Evolutionary conservation across 2,113 vertebrate species (phyloP).

Genomic region (Theristicus caerulescens): DNA sequence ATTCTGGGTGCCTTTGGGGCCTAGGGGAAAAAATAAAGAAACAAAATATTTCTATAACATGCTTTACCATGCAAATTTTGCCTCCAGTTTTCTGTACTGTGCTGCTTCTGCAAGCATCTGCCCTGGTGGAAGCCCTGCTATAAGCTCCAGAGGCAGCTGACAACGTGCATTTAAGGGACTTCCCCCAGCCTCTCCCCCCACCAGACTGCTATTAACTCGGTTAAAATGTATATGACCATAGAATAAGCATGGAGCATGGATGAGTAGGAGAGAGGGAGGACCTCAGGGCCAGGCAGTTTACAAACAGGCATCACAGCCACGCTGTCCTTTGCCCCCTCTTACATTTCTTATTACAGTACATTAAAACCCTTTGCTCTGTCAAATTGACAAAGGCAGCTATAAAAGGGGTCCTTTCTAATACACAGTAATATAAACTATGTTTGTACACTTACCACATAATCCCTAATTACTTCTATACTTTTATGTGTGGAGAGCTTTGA

Average conservation of each 20-base stretch:
- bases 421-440: slow-evolving; percentile 60
- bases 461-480: slow-evolving; percentile 73
- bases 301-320: slow-evolving; percentile 42
- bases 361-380: slow-evolving; percentile 69
- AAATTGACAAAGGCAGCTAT: slow-evolving; percentile 66
- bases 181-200: background rate
- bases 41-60: background rate
- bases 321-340: slow-evolving; percentile 64
- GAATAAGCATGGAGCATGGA: background rate
- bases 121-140: background rate
- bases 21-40: background rate
- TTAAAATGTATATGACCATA: background rate
- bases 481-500: slow-evolving; percentile 68
- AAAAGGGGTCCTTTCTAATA: slow-evolving; percentile 64
- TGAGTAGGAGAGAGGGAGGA: slow-evolving; percentile 22
- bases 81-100: background rate
- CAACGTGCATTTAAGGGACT: slow-evolving; percentile 7
- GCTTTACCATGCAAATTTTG: background rate
- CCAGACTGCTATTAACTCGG: background rate
- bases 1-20: background rate
- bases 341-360: slow-evolving; percentile 61
- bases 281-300: slow-evolving; percentile 33
- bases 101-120: background rate
- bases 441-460: slow-evolving; percentile 70
- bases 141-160: slow-evolving; percentile 10